These are phyloP conservation scores for Myotis myotis DNA, from an alignment of 2,797 vertebrate genomes.

Conservation along the genomic window DNA sequence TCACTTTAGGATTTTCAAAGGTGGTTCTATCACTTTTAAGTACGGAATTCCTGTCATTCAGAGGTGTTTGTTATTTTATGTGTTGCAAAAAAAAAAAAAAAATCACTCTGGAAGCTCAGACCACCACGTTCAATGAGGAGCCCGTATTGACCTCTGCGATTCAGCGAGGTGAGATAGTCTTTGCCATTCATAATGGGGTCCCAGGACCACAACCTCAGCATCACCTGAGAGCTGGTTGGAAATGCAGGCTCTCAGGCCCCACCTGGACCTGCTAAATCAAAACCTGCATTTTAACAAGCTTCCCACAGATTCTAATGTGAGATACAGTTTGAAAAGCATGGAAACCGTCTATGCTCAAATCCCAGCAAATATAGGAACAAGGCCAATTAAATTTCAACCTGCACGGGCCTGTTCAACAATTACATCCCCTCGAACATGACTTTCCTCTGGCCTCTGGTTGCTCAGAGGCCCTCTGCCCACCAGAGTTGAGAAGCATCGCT, in stretches of 20 bases:
- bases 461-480: background rate
- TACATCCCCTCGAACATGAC: background rate
- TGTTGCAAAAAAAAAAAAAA: background rate
- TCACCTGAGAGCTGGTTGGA: background rate
- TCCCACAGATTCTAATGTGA: background rate
- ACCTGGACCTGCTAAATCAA: background rate
- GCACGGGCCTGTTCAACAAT: background rate
- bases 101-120: background rate
- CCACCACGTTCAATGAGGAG: background rate
- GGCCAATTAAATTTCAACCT: background rate
- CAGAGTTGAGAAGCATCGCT: background rate
- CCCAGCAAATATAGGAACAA: background rate
- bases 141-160: background rate
- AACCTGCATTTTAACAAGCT: background rate
- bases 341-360: background rate
- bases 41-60: background rate
- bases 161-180: background rate
- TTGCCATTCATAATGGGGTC: fast-evolving
- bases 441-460: conserved; percentile 20
- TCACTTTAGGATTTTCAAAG: background rate
- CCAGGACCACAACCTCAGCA: background rate
- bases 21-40: background rate
- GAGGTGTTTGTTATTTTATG: background rate
- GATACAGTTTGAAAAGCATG: background rate
- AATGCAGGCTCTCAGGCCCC: background rate